Percentiles rank a stretch among this genome's conserved stretches.
These are phyloP conservation scores for Agrotis exclamationis DNA, from an alignment of 2,888 invertebrate genomes.

Conservation along the genomic window DNA sequence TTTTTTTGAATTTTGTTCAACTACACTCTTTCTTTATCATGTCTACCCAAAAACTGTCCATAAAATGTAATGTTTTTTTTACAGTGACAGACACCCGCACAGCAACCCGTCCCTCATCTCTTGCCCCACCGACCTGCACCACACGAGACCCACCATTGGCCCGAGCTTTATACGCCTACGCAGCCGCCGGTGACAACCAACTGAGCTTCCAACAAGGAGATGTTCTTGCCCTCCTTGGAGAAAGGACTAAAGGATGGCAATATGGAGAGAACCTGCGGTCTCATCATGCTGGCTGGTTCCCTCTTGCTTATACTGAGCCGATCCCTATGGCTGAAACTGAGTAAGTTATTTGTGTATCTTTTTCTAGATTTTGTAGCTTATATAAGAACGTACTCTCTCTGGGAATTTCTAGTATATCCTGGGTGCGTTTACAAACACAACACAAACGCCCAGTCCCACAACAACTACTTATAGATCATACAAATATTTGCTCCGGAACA, in stretches of 20 bases:
- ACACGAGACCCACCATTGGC: slow-evolving; percentile 94
- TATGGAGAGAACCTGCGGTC: slow-evolving; percentile 98
- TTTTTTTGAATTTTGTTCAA: no score
- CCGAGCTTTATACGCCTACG: slow-evolving; percentile 97
- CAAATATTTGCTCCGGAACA: no score
- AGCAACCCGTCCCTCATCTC: slow-evolving; percentile 92
- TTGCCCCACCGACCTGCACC: slow-evolving; percentile 91
- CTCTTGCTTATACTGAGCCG: slow-evolving; percentile 98
- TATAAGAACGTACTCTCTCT: no score
- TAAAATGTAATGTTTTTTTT: not conserved
- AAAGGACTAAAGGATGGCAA: slow-evolving; percentile 98
- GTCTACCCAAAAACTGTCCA: no score
- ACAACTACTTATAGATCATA: no score
- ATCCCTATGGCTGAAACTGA: slow-evolving; percentile 92
- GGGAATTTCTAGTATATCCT: no score
- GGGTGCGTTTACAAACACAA: no score
- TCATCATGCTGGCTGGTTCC: slow-evolving; percentile 98
- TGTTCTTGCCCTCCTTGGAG: slow-evolving; percentile 96
- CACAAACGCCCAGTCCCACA: no score
- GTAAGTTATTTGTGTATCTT: slow-evolving; percentile 81
- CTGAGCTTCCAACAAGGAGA: slow-evolving; percentile 98
- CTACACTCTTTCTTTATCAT: no score
- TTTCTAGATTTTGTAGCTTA: not conserved
- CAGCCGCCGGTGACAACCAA: slow-evolving; percentile 97
- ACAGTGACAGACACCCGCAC: slow-evolving; percentile 82